These are phyloP conservation scores for Barbus barbus DNA, from an alignment of 2,113 vertebrate species.

Conservation along the genomic window DNA sequence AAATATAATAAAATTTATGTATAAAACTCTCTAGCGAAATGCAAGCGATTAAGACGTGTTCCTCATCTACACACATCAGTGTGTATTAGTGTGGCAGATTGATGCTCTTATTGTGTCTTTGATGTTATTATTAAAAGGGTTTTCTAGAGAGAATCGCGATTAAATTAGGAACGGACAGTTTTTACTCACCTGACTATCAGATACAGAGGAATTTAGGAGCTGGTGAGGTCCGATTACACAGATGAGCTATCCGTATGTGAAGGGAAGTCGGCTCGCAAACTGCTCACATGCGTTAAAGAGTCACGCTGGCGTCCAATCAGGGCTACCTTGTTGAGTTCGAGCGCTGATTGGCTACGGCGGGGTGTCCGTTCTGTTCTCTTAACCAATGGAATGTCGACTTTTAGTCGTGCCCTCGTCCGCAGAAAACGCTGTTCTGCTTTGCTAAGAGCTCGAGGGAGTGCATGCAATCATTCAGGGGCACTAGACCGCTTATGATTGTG, in stretches of 20 bases:
- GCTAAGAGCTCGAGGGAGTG: not conserved
- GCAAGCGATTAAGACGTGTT: not conserved
- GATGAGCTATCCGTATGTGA: constrained; percentile 64
- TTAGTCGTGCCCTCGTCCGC: constrained; percentile 47
- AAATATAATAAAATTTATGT: not conserved
- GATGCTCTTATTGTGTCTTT: not conserved
- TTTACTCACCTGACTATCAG: constrained; percentile 42
- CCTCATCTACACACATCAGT: not conserved
- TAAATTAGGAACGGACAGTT: not conserved
- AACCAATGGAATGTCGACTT: constrained; percentile 34
- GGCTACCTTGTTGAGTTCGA: constrained; percentile 5
- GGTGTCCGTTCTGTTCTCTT: constrained; percentile 25
- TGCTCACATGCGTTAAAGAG: constrained; percentile 45
- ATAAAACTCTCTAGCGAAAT: too few relatives aligned
- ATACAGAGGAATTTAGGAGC: not conserved
- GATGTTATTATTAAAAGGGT: not conserved
- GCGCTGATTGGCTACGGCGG: constrained; percentile 47
- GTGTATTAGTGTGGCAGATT: not conserved
- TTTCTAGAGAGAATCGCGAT: not conserved
- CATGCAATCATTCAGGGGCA: too few relatives aligned
- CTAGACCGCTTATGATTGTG: not conserved
- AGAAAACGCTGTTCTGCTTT: not conserved
- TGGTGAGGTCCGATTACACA: constrained; percentile 73
- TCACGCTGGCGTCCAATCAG: constrained; percentile 26
- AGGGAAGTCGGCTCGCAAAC: not conserved